These are phyloP conservation scores for Odontocolon sp. DNA, from an alignment of 2,888 invertebrate genomes.

Conservation along the genomic window DNA sequence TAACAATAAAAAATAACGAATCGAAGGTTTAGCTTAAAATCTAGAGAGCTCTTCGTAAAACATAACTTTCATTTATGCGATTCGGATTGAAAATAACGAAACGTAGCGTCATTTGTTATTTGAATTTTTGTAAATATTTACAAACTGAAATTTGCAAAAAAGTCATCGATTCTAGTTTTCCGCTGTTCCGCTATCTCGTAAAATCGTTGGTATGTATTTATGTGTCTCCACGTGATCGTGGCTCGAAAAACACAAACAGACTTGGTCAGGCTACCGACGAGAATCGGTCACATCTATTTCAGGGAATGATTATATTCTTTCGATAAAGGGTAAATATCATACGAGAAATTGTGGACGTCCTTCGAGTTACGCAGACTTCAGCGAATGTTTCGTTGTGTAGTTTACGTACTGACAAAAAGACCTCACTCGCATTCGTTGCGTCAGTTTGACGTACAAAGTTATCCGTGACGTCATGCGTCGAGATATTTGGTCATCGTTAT, in stretches of 20 bases:
- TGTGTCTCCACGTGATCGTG: not conserved
- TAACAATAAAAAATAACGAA: not conserved
- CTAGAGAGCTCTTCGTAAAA: too few species aligned
- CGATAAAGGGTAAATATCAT: slow-evolving; percentile 48
- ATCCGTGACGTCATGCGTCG: slow-evolving; percentile 48
- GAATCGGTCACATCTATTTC: slow-evolving; percentile 57
- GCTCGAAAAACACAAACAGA: not conserved
- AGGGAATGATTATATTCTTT: slow-evolving; percentile 42
- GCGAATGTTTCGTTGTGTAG: not conserved
- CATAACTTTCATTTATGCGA: too few species aligned
- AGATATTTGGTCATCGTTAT: slow-evolving; percentile 58
- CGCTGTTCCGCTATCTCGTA: not conserved
- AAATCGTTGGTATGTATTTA: not conserved
- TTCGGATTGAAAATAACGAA: too few species aligned
- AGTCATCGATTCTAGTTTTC: not conserved
- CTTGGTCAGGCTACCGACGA: slow-evolving; percentile 12
- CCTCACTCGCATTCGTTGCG: not conserved
- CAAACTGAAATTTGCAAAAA: not conserved
- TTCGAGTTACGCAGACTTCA: slow-evolving; percentile 21
- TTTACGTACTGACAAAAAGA: not conserved
- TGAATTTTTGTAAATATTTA: not conserved
- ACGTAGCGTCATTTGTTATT: too few species aligned
- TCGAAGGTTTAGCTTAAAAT: too few species aligned
- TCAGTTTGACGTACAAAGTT: slow-evolving; percentile 43
- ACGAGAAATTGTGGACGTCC: slow-evolving; percentile 43